A percentile compares a stretch with the other conserved stretches of the same genome.
Evolutionary conservation across 2,888 invertebrate genomes (phyloP).

Genomic region (Cryptops parisi): DNA sequence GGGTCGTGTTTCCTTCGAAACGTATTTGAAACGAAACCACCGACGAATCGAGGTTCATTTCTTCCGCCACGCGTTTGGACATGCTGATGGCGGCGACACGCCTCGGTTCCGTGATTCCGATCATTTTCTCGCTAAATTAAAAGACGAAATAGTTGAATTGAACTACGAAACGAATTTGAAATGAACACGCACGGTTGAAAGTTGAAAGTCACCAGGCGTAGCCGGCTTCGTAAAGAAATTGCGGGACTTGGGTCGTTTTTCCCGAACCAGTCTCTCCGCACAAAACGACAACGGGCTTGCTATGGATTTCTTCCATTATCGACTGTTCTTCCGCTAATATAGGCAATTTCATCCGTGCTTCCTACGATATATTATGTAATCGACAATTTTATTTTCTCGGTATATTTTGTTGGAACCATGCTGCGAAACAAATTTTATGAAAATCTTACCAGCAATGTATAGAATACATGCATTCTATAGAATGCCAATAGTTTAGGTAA

Average conservation of each 20-base stretch:
- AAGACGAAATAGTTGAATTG: neutral
- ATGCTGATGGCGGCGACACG: conserved; percentile 95
- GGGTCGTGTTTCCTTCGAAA: conserved; percentile 82
- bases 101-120: conserved; percentile 93
- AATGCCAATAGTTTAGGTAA: too few species aligned
- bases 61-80: conserved; percentile 78
- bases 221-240: conserved; percentile 94
- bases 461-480: too few species aligned
- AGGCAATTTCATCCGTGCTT: conserved; percentile 69
- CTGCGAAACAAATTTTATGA: too few species aligned
- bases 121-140: conserved; percentile 44
- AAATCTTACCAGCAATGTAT: too few species aligned
- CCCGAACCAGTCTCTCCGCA: conserved; percentile 91
- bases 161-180: too few species aligned
- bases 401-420: too few species aligned
- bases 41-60: conserved; percentile 59
- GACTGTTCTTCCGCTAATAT: conserved; percentile 82
- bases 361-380: conserved; percentile 26
- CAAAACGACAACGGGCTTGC: conserved; percentile 65
- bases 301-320: conserved; percentile 89
- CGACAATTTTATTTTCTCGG: neutral
- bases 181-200: too few species aligned
- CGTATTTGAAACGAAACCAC: conserved; percentile 84
- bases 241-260: conserved; percentile 97
- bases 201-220: conserved; percentile 65